A percentile compares a stretch with the other conserved stretches of the same genome.
Conservation (phyloP, 2,113 vertebrate species). For the Phalacrocorax carbo region DNA sequence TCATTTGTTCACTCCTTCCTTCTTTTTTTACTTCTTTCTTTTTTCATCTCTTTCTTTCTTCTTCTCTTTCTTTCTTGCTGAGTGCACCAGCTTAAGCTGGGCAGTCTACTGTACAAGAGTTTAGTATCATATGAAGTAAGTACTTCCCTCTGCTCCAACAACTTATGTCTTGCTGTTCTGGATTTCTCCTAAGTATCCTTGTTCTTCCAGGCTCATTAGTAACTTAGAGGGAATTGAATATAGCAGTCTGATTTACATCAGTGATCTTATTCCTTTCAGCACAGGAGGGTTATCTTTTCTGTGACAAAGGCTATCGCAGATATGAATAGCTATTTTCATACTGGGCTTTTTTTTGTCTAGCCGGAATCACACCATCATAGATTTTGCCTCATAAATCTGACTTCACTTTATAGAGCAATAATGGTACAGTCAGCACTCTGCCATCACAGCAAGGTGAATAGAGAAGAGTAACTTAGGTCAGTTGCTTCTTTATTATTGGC, state of each 20-base stretch:
- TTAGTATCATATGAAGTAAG: conserved; percentile 31
- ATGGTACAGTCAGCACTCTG: conserved; percentile 47
- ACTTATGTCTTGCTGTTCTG: conserved; percentile 50
- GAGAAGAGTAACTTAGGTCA: conserved; percentile 56
- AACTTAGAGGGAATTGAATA: conserved; percentile 51
- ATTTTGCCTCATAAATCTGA: conserved; percentile 57
- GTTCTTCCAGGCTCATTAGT: conserved; percentile 58
- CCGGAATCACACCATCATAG: conserved; percentile 56
- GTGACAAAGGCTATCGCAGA: conserved; percentile 50
- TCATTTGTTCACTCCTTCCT: background rate
- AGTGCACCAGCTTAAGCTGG: background rate
- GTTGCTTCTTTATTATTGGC: conserved; percentile 58
- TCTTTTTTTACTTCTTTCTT: background rate
- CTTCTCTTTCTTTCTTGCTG: conserved; percentile 12
- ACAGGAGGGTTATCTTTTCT: conserved; percentile 62
- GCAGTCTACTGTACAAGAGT: conserved; percentile 1
- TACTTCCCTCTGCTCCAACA: conserved; percentile 41
- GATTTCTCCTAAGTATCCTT: conserved; percentile 66
- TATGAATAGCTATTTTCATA: conserved; percentile 68
- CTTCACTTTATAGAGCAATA: conserved; percentile 47
- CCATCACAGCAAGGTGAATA: conserved; percentile 59
- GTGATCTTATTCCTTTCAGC: conserved; percentile 61
- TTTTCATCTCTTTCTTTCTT: background rate
- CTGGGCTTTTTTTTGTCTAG: conserved; percentile 45
- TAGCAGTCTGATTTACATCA: conserved; percentile 58